Base-by-base conservation (phyloP, 2,888 invertebrate species). In the Rotaria magnacalcarata region DNA sequence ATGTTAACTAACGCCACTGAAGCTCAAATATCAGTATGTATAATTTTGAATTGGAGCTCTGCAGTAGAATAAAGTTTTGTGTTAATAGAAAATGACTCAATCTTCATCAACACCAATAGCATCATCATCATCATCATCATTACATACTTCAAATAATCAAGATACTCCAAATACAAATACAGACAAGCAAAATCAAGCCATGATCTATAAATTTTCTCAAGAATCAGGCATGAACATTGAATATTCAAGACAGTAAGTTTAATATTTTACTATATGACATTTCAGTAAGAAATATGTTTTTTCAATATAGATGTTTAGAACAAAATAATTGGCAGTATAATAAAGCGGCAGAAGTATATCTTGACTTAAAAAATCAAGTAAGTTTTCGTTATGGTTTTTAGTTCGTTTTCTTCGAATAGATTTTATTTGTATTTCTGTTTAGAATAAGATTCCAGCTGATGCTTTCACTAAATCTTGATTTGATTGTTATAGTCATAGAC, bases 361-460 rank as follows among this genome's bases (percentile, higher is more conserved):
- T 80, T 47, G 43, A 80, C 24, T 11, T 27, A 10, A 2, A 80
- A 11, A 27, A 47, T 10, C 24, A 80, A 24, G 75, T 80, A 2
- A 34, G 34, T 34, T 67, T 7, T 21, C 21, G 34, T 27, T 56
- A 34, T 16, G 11, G 11, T 52, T 52, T 16, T 8, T 52, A 4
- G 52, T 52, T 52, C 34, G 52, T 52, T 52, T 52, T 52, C 52
- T 14, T 52, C 14, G 5, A 24, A 80, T 21, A 2, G 47, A 47
- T 47, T 34, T 34, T 34, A 24, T 24, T 11, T 80, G 0, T 27
- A 5, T 4, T 27, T 67, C 3, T 27, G 8, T 80, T 80, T 80
- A 80, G 75, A 80, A 80, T 80, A 47, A 43, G n/a, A 80, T 80
- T 43, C 75, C 75, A 80, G 5, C 75, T 0, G 75, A 80, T 7